These are phyloP conservation scores for Rhodophaea formosa DNA, from an alignment of 2,888 invertebrate genomes.

Conservation along the genomic window DNA sequence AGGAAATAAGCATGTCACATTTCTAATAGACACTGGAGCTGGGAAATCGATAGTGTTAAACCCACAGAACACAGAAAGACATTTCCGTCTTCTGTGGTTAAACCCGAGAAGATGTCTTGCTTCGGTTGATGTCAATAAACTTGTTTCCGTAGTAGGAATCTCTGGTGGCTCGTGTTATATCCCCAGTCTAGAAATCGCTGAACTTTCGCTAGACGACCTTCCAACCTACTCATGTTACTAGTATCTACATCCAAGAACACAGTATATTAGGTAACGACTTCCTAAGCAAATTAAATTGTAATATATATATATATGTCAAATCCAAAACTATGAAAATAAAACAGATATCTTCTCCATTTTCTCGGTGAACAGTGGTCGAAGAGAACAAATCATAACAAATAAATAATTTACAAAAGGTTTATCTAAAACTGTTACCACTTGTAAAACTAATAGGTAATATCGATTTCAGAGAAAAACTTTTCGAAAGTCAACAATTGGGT, in stretches of 20 bases:
- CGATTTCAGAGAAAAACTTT: too few relatives aligned
- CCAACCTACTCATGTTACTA: slow-evolving; percentile 21
- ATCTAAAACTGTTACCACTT: slow-evolving; percentile 10
- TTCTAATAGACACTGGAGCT: slow-evolving; percentile 34
- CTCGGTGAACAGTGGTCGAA: too few relatives aligned
- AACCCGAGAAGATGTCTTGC: slow-evolving; percentile 26
- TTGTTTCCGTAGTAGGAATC: slow-evolving; percentile 35
- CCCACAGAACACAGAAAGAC: too few relatives aligned
- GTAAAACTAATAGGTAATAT: slow-evolving; percentile 10
- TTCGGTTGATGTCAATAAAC: slow-evolving; percentile 25
- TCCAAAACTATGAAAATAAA: slow-evolving; percentile 13
- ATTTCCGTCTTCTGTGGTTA: too few relatives aligned
- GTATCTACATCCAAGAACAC: slow-evolving; percentile 23
- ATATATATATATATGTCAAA: slow-evolving; percentile 1
- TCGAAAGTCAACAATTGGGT: too few relatives aligned
- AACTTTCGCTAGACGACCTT: slow-evolving; percentile 20
- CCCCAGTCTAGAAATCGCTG: slow-evolving; percentile 26
- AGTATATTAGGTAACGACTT: slow-evolving; percentile 25
- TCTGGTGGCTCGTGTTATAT: slow-evolving; percentile 28
- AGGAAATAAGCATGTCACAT: slow-evolving; percentile 29
- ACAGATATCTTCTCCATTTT: not conserved
- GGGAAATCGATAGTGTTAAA: slow-evolving; percentile 32
- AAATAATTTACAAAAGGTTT: not conserved
- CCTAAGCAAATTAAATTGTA: slow-evolving; percentile 21
- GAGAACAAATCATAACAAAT: not conserved